Base-by-base conservation (phyloP, 30 jellyfish, hydroid and myxozoan genomes). In the Turritopsis rubra region DNA sequence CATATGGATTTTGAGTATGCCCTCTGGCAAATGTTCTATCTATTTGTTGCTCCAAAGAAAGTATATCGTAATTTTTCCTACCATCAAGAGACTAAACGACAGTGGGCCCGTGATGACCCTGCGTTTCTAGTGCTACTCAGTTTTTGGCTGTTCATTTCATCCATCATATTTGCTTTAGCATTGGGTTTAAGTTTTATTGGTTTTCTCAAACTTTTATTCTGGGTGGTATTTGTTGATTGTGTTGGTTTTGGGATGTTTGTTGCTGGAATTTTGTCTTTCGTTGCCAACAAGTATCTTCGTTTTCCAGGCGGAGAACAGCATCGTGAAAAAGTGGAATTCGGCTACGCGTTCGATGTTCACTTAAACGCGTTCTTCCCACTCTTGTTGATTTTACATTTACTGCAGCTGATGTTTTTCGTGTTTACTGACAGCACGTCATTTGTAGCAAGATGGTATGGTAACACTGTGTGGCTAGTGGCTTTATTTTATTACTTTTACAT, bases 21-120 rank as follows among this genome's bases (percentile, higher is more conserved):
- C 19, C 85, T 89, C 1, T 94, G 97, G 97, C 99, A 94, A 81
- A 94, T 94, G 99, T 83, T 94, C 54, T 89, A 94, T 74, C 86
- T 94, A 18, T 86, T 94, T 29, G 81, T 95, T 41, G 81, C 97
- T 19, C 99, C 99, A 66, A 89, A 91, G 86, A 89, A 90, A 89
- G 97, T 94, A 92, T 94, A 28, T 53, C 75, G 81, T 1, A 72
- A 75, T 30, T 83, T 90, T 76, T 82, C 84, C 25, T 68, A 75
- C 52, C 73, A 84, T 84, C 77, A 73, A 95, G 99, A 95, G 79
- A 90, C 99, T 25, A 95, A 95, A 86, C 91, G 92, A 25, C 99
- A 95, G 71, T 95, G 99, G 99, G 96, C 99, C 28, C 90, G 99
- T 75, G 99, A 95, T 83, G 99, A 95, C 72, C 99, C 99, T 3